Conservation (phyloP, 1,140 invertebrate genomes). For the Centruroides vittatus region DNA sequence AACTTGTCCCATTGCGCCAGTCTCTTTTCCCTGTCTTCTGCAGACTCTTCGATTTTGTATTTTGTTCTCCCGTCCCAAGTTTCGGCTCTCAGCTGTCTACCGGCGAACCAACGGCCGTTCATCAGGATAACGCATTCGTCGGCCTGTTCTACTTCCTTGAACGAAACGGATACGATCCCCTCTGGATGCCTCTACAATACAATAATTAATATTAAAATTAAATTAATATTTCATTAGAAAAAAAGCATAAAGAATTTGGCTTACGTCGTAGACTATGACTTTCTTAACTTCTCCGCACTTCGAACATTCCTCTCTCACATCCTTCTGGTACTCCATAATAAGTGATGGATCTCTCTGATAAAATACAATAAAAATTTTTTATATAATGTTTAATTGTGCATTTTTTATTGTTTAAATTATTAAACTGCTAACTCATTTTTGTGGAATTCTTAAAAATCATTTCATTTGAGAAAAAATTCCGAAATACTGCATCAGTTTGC, state of each 20-base stretch:
- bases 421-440: no score
- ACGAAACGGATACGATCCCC: constrained; percentile 82
- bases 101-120: constrained; percentile 83
- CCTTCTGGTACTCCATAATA: constrained; percentile 81
- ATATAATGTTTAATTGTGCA: no score
- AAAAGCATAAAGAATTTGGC: constrained; percentile 24
- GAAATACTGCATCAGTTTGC: no score
- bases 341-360: constrained; percentile 55
- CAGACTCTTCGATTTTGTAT: constrained; percentile 82
- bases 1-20: constrained; percentile 79
- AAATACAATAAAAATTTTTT: no score
- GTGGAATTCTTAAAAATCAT: no score
- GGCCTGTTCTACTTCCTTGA: constrained; percentile 77
- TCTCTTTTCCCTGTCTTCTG: constrained; percentile 64
- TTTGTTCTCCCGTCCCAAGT: constrained; percentile 94
- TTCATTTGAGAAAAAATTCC: no score
- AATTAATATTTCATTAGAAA: not conserved
- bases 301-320: constrained; percentile 69
- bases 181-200: constrained; percentile 66
- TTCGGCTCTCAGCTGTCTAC: constrained; percentile 65
- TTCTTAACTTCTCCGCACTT: constrained; percentile 90
- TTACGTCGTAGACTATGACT: constrained; percentile 83
- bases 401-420: no score
- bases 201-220: not conserved
- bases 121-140: constrained; percentile 75